These are phyloP conservation scores for Drosophila grimshawi DNA, from an alignment of 1,140 invertebrate genomes.

Conservation along the genomic window DNA sequence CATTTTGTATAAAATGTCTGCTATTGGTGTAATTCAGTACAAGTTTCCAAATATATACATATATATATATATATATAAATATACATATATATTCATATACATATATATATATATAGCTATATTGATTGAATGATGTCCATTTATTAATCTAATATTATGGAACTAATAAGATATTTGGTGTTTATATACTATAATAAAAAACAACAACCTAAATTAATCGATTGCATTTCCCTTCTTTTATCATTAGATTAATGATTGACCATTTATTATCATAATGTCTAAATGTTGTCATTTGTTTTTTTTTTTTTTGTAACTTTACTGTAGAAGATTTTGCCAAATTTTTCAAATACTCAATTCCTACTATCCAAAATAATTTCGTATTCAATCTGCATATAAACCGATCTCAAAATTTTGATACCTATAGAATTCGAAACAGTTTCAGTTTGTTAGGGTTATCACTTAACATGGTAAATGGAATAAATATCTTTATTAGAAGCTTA, in stretches of 20 bases:
- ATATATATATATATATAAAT: slow-evolving; percentile 6
- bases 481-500: too few species aligned
- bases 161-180: background rate
- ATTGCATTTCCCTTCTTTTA: slow-evolving; percentile 14
- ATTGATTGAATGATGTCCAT: slow-evolving; percentile 23
- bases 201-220: slow-evolving; percentile 14
- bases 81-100: slow-evolving; percentile 8
- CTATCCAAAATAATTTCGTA: background rate
- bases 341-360: background rate
- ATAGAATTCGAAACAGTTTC: too few species aligned
- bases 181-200: background rate
- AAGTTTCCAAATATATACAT: slow-evolving; percentile 6
- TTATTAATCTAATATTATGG: slow-evolving; percentile 3
- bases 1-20: slow-evolving; percentile 16
- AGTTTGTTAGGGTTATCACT: too few species aligned
- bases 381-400: background rate
- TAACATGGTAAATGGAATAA: too few species aligned
- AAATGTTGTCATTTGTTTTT: slow-evolving; percentile 28
- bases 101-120: slow-evolving; percentile 6
- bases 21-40: slow-evolving; percentile 13
- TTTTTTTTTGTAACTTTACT: slow-evolving; percentile 1
- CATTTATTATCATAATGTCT: slow-evolving; percentile 20
- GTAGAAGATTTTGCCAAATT: slow-evolving; percentile 18
- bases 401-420: too few species aligned
- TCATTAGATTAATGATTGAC: slow-evolving; percentile 19